These are phyloP conservation scores for Drosophila multiciliata DNA, from an alignment of 2,888 invertebrate species.

Conservation along the genomic window DNA sequence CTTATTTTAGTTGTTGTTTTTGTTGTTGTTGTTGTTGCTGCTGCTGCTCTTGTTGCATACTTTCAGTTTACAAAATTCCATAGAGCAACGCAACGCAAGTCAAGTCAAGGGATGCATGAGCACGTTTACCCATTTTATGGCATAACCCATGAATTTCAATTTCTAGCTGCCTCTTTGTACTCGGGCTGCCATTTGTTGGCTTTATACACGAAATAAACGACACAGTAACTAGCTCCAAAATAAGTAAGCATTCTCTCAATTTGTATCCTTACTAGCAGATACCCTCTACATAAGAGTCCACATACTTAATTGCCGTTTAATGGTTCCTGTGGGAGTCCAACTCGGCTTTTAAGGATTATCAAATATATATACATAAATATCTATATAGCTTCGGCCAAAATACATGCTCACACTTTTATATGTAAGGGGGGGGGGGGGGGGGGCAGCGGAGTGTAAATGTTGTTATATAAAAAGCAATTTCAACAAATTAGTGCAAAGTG, in stretches of 20 bases:
- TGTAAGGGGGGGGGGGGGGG: too few relatives aligned
- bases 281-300: constrained; percentile 1
- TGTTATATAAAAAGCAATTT: constrained; percentile 29
- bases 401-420: not conserved
- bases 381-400: not conserved
- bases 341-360: not conserved
- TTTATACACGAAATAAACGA: constrained; percentile 42
- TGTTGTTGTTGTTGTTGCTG: constrained; percentile 20
- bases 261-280: constrained; percentile 1
- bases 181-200: constrained; percentile 9
- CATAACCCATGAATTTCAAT: constrained; percentile 76
- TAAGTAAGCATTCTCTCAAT: not conserved
- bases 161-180: constrained; percentile 22
- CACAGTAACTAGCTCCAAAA: constrained; percentile 23
- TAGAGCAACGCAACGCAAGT: constrained; percentile 3
- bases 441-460: constrained; percentile 11
- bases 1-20: constrained; percentile 36
- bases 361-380: not conserved
- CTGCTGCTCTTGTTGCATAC: constrained; percentile 59
- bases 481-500: constrained; percentile 54
- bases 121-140: constrained; percentile 62
- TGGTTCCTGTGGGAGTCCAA: not conserved
- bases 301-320: not conserved
- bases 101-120: constrained; percentile 55
- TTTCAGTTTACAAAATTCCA: constrained; percentile 72